phyloP scores from a whole-genome alignment of 2,888 invertebrate species.

The Cheilosia pagana region DNA sequence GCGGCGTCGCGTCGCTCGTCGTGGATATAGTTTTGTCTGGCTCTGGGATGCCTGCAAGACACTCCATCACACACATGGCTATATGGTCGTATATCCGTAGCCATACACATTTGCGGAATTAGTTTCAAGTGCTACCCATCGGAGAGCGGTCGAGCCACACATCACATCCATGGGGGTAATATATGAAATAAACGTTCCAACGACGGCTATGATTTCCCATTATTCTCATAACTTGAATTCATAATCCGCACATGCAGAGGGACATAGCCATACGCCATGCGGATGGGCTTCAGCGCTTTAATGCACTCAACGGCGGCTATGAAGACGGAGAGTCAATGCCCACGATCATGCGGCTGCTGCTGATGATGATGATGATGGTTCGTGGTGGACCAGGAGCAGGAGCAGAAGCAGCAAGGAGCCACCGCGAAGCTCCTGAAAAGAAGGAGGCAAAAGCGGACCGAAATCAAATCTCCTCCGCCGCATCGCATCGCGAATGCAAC shows the following conservation, averaged over 20 bases:
- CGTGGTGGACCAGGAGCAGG: conserved; percentile 47
- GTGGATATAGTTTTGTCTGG: conserved; percentile 43
- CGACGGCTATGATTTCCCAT: conserved; percentile 74
- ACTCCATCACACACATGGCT: conserved; percentile 60
- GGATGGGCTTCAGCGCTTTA: conserved; percentile 31
- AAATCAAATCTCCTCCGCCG: conserved; percentile 56
- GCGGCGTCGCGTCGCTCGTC: conserved; percentile 34
- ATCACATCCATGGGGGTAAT: conserved; percentile 71
- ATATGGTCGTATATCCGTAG: conserved; percentile 33
- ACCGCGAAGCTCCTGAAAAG: conserved; percentile 45
- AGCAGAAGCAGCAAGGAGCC: conserved; percentile 49
- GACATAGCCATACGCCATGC: conserved; percentile 9
- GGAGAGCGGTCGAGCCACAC: conserved; percentile 55
- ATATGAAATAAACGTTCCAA: conserved; percentile 74
- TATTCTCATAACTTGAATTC: conserved; percentile 75
- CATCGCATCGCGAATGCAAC: conserved; percentile 33
- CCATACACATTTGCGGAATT: conserved; percentile 69
- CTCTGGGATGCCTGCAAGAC: conserved; percentile 17
- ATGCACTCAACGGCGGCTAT: conserved; percentile 47
- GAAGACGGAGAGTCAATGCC: conserved; percentile 55
- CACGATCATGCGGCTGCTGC: conserved; percentile 38
- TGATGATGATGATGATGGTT: conserved; percentile 26
- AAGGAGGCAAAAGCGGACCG: conserved; percentile 35
- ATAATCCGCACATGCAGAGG: conserved; percentile 66
- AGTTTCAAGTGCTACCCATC: conserved; percentile 74